A percentile compares a stretch with the other conserved stretches of the same genome.
These are phyloP conservation scores for Hoplias malabaricus DNA, from an alignment of 2,113 vertebrate species.

Conservation along the genomic window DNA sequence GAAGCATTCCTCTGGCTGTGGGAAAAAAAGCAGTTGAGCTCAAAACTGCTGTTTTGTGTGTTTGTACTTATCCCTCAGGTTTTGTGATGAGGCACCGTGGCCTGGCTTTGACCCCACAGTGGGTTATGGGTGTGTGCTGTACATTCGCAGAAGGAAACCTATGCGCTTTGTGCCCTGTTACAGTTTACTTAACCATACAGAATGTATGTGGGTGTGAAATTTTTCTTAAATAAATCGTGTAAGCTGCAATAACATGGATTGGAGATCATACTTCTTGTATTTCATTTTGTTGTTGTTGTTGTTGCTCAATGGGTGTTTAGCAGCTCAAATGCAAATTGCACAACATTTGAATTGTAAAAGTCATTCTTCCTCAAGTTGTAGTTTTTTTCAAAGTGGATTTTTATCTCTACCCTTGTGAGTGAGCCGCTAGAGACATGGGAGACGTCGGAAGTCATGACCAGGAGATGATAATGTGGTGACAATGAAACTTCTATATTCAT, in stretches of 20 bases:
- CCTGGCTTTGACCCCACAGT: constrained; percentile 17
- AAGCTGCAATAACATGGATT: too few species aligned
- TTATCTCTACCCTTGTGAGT: too few species aligned
- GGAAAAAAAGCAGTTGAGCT: constrained; percentile 16
- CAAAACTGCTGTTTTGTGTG: constrained; percentile 19
- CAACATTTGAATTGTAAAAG: too few species aligned
- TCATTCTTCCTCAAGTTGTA: too few species aligned
- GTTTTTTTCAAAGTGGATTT: too few species aligned
- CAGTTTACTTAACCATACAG: background rate
- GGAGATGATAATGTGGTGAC: background rate
- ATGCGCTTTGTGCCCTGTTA: background rate
- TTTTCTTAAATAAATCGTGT: background rate
- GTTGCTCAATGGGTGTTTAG: too few species aligned
- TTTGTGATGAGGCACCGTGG: background rate
- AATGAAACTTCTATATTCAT: background rate
- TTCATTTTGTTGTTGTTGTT: too few species aligned
- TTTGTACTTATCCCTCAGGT: background rate
- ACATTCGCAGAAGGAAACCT: background rate
- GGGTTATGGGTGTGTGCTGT: background rate
- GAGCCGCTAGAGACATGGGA: background rate
- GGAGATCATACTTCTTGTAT: too few species aligned
- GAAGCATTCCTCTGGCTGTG: constrained; percentile 17
- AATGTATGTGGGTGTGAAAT: background rate
- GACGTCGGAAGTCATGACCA: background rate
- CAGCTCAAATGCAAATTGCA: too few species aligned